Conservation (phyloP, 2,797 vertebrate species). For the Varecia variegata region DNA sequence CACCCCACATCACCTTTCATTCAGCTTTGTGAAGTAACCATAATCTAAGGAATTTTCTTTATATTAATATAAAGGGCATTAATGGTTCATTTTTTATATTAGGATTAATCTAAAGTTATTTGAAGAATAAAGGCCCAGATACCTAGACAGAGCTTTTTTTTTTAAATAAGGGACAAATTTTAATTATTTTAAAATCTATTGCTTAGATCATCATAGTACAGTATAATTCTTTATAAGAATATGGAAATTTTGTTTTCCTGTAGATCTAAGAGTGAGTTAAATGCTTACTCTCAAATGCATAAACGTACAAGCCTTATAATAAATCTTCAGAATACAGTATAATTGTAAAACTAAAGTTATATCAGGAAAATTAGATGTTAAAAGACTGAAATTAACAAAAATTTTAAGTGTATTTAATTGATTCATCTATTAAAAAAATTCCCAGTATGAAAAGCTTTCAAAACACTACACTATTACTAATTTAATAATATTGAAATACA, state of each 20-base stretch:
- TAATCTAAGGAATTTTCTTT: constrained; percentile 18
- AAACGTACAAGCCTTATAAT: not conserved
- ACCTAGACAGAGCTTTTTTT: not conserved
- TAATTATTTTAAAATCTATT: constrained; percentile 49
- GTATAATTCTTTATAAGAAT: not conserved
- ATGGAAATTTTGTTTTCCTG: not conserved
- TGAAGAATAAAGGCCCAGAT: not conserved
- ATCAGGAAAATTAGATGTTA: constrained; percentile 38
- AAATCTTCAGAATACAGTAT: not conserved
- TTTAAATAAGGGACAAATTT: not conserved
- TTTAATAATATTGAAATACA: not conserved
- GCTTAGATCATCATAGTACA: not conserved
- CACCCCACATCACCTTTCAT: constrained; percentile 11
- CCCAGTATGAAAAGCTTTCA: not conserved
- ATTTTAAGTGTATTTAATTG: not conserved
- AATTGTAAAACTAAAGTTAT: constrained; percentile 33
- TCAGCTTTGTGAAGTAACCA: constrained; percentile 3
- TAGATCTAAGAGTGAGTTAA: not conserved
- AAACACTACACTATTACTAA: constrained; percentile 32
- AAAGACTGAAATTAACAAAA: constrained; percentile 1
- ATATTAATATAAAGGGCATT: not conserved
- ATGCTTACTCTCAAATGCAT: not conserved
- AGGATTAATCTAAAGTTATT: constrained; percentile 36
- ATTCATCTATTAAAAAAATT: not conserved
- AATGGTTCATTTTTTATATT: not conserved